A percentile compares a stretch with the other conserved stretches of the same genome.
Conservation (phyloP, 2,888 invertebrate species). For the Ochlodes sylvanus region DNA sequence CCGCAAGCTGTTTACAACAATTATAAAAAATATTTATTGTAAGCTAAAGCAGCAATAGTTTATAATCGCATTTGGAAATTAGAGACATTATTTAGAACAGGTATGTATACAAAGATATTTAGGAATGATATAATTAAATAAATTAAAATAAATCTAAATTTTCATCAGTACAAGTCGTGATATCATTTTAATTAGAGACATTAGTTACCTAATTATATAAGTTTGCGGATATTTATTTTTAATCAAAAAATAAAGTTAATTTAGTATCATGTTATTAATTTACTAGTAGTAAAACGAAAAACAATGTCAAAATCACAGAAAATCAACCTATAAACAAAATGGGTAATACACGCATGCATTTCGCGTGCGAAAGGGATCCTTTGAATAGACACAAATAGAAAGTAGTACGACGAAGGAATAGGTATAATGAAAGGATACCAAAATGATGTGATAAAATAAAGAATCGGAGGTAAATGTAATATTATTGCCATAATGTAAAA, state of each 20-base stretch:
- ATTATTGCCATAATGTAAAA: too few species aligned
- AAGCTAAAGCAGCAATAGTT: slow-evolving; percentile 39
- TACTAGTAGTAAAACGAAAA: too few species aligned
- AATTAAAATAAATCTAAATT: slow-evolving; percentile 41
- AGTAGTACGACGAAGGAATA: not conserved
- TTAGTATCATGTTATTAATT: too few species aligned
- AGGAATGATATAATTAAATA: slow-evolving; percentile 44
- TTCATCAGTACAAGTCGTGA: slow-evolving; percentile 58
- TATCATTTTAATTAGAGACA: slow-evolving; percentile 60
- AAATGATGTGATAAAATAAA: not conserved
- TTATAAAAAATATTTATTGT: slow-evolving; percentile 46
- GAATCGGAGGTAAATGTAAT: not conserved
- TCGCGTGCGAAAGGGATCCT: too few species aligned
- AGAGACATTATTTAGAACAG: slow-evolving; percentile 47
- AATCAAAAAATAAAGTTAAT: not conserved
- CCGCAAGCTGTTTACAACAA: slow-evolving; percentile 53
- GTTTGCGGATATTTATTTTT: not conserved
- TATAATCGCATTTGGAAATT: slow-evolving; percentile 37
- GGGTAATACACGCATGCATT: too few species aligned
- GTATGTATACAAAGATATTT: slow-evolving; percentile 46
- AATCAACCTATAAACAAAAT: too few species aligned
- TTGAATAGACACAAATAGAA: too few species aligned
- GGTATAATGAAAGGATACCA: not conserved
- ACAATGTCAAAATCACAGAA: too few species aligned
- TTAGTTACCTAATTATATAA: slow-evolving; percentile 41